Percentiles rank a stretch among this genome's conserved stretches.
These are phyloP conservation scores for Tauraco hartlaubi DNA, from an alignment of 2,797 vertebrate species.

Conservation along the genomic window DNA sequence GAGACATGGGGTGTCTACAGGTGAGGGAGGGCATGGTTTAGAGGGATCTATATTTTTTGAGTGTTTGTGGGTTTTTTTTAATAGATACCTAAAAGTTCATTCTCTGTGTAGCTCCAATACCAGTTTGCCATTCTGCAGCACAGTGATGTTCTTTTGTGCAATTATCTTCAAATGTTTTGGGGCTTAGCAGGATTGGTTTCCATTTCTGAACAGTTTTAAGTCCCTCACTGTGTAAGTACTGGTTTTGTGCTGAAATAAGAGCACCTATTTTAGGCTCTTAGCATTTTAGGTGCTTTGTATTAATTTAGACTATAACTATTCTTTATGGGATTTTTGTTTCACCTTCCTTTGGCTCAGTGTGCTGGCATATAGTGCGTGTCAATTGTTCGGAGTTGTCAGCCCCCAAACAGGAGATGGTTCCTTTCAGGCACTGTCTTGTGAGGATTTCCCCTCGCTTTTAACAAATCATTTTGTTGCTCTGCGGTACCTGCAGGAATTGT, in stretches of 20 bases:
- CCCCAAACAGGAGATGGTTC: not conserved
- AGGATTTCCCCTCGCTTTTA: not conserved
- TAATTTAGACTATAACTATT: not conserved
- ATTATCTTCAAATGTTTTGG: not conserved
- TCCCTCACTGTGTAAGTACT: not conserved
- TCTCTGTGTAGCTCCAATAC: not conserved
- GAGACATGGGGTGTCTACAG: not conserved
- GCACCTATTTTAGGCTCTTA: not conserved
- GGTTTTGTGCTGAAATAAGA: not conserved
- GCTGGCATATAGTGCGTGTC: not conserved
- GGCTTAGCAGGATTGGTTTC: not conserved
- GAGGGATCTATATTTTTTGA: not conserved
- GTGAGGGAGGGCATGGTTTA: not conserved
- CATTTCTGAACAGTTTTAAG: not conserved
- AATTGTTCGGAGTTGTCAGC: not conserved
- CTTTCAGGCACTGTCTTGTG: not conserved
- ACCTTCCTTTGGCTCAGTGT: accelerated
- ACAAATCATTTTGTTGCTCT: not conserved
- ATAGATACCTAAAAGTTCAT: not conserved
- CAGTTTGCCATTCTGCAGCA: not conserved
- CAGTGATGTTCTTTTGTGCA: not conserved
- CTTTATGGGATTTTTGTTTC: not conserved
- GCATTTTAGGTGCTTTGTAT: not conserved
- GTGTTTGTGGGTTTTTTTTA: not conserved
- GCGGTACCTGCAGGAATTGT: not conserved